These are phyloP conservation scores for Willisornis vidua DNA, from an alignment of 2,113 vertebrate species.

Conservation along the genomic window DNA sequence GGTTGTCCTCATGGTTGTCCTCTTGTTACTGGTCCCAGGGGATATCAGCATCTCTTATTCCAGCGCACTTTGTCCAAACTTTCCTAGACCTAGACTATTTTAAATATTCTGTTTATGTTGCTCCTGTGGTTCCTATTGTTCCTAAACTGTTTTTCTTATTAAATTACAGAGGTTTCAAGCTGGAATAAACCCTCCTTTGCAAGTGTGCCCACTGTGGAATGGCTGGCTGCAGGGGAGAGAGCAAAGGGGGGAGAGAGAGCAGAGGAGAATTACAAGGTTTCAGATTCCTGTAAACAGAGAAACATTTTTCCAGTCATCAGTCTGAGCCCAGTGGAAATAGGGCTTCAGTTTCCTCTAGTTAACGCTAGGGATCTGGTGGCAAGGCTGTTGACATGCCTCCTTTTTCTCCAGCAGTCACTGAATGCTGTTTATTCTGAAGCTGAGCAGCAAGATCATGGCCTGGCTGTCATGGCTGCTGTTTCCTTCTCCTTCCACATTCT, in stretches of 20 bases:
- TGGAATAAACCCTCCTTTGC: conserved; percentile 21
- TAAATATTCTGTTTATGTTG: background rate
- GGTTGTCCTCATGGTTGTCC: background rate
- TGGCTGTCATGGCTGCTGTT: background rate
- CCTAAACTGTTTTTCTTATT: conserved; percentile 14
- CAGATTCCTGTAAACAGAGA: conserved; percentile 71
- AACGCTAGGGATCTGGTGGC: conserved; percentile 33
- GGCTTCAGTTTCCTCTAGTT: conserved; percentile 47
- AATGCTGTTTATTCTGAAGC: background rate
- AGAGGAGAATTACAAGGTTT: conserved; percentile 65
- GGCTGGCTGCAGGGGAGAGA: conserved; percentile 1
- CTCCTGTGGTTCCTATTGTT: conserved; percentile 22
- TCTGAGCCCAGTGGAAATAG: conserved; percentile 52
- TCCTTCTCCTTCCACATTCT: background rate
- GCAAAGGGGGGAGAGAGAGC: background rate
- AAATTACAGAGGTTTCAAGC: background rate
- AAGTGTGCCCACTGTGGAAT: background rate
- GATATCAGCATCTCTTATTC: background rate
- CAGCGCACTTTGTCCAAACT: background rate
- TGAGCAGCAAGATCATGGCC: background rate
- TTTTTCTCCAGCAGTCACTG: background rate
- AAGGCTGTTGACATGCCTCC: conserved; percentile 27
- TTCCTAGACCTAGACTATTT: background rate
- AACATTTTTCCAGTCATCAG: conserved; percentile 67
- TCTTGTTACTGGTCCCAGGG: background rate